Conservation (phyloP, 2,113 vertebrate genomes). For the Prochilodus magdalenae region DNA sequence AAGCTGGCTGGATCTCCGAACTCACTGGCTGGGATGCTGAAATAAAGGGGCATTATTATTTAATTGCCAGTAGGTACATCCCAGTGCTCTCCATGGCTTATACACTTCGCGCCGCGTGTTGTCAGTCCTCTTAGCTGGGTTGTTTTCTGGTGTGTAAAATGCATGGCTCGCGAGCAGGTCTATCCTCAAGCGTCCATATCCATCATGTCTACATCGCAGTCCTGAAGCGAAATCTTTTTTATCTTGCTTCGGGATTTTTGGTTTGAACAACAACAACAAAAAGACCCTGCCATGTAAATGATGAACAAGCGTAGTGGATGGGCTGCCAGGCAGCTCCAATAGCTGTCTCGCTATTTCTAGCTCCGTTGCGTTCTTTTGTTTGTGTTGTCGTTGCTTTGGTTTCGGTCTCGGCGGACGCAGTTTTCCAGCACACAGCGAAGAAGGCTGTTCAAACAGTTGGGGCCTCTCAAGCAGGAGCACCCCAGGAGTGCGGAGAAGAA, state of each 20-base stretch:
- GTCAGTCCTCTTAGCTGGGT: not conserved
- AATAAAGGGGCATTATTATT: conserved; percentile 17
- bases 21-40: not conserved
- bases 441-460: conserved; percentile 40
- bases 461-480: not conserved
- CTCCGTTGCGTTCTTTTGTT: not conserved
- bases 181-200: not conserved
- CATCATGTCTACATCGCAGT: not conserved
- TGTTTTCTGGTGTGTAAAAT: not conserved
- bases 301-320: not conserved
- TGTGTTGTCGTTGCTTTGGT: not conserved
- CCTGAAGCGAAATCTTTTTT: not conserved
- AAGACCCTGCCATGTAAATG: conserved; percentile 2
- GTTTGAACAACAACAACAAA: not conserved
- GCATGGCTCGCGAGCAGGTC: not conserved
- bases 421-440: not conserved
- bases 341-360: not conserved
- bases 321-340: not conserved
- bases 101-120: not conserved
- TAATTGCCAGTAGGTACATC: conserved; percentile 9
- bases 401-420: conserved; percentile 20
- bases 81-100: not conserved
- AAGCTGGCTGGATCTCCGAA: not conserved
- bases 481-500: not conserved
- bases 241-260: not conserved